phyloP scores from a whole-genome alignment of 1,140 invertebrate genomes.

The Zaprionus inermis region DNA sequence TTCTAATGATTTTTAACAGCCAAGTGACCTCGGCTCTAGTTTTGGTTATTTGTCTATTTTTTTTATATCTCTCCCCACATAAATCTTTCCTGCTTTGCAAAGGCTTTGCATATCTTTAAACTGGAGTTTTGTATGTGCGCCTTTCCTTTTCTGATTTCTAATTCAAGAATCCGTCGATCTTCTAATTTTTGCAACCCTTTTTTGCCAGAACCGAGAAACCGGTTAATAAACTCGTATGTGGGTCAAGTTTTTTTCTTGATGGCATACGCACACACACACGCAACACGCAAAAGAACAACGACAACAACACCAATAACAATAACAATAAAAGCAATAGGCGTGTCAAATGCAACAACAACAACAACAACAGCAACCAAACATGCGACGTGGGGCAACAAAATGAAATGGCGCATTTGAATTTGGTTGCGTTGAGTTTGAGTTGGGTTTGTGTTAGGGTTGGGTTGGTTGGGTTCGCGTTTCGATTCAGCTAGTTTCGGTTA shows the following conservation, averaged over 20 bases:
- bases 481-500: slow-evolving; percentile 2
- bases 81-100: slow-evolving; percentile 4
- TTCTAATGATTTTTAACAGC: too few relatives aligned
- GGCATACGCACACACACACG: slow-evolving; percentile 37
- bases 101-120: slow-evolving; percentile 7
- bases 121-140: neutral
- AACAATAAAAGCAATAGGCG: slow-evolving; percentile 51
- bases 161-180: slow-evolving; percentile 23
- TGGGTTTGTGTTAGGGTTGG: slow-evolving; percentile 20
- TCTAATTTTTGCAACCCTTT: slow-evolving; percentile 43
- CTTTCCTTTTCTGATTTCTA: slow-evolving; percentile 18
- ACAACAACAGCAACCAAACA: slow-evolving; percentile 33
- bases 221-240: slow-evolving; percentile 67
- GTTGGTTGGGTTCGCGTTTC: neutral
- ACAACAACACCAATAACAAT: slow-evolving; percentile 6
- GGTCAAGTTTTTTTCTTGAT: slow-evolving; percentile 78
- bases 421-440: slow-evolving; percentile 51
- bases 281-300: neutral
- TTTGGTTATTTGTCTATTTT: neutral
- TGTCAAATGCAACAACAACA: slow-evolving; percentile 50
- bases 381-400: slow-evolving; percentile 46
- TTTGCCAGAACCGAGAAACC: slow-evolving; percentile 46
- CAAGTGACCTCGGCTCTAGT: neutral
- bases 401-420: slow-evolving; percentile 67
- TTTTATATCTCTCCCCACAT: neutral